Percentiles rank a stretch among this genome's conserved stretches.
These are phyloP conservation scores for Metaphire vulgaris DNA, from an alignment of 1,140 invertebrate species.

Conservation along the genomic window DNA sequence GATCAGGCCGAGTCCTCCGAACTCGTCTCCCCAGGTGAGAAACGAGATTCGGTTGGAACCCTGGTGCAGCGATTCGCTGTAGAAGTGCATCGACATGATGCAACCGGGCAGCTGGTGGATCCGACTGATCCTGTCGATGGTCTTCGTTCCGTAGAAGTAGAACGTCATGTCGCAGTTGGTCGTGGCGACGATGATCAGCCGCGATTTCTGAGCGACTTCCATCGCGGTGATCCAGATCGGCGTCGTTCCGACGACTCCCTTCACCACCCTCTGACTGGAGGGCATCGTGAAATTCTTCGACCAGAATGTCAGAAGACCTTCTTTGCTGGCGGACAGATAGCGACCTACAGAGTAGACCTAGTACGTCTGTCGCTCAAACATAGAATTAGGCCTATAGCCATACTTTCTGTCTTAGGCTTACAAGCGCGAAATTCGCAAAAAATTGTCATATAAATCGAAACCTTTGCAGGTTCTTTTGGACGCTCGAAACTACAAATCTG, in stretches of 20 bases:
- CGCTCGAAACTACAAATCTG: too few species aligned
- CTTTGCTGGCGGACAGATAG: conserved; percentile 11
- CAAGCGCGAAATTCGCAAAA: too few species aligned
- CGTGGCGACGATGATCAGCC: conserved; percentile 12
- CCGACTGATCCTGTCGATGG: conserved; percentile 1
- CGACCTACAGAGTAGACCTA: too few species aligned
- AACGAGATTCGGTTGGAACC: conserved; percentile 4
- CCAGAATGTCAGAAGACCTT: conserved; percentile 17
- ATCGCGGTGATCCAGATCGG: conserved; percentile 11
- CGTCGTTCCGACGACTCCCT: neutral
- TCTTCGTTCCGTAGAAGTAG: conserved; percentile 13
- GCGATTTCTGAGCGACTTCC: conserved; percentile 1
- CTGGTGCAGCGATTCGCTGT: neutral
- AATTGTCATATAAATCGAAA: too few species aligned
- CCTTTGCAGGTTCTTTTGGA: too few species aligned
- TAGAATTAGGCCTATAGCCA: too few species aligned
- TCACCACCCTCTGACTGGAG: neutral
- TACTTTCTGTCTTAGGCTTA: too few species aligned
- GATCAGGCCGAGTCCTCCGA: conserved; percentile 16
- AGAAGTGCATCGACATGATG: neutral
- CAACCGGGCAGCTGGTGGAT: conserved; percentile 16
- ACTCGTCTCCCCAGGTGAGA: conserved; percentile 18
- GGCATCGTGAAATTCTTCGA: neutral
- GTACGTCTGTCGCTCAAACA: too few species aligned
- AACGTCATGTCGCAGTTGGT: conserved; percentile 4